Percentiles rank a stretch among this genome's conserved stretches.
These are phyloP conservation scores for Gambelia wislizenii DNA, from an alignment of 2,797 vertebrate species.

Conservation along the genomic window DNA sequence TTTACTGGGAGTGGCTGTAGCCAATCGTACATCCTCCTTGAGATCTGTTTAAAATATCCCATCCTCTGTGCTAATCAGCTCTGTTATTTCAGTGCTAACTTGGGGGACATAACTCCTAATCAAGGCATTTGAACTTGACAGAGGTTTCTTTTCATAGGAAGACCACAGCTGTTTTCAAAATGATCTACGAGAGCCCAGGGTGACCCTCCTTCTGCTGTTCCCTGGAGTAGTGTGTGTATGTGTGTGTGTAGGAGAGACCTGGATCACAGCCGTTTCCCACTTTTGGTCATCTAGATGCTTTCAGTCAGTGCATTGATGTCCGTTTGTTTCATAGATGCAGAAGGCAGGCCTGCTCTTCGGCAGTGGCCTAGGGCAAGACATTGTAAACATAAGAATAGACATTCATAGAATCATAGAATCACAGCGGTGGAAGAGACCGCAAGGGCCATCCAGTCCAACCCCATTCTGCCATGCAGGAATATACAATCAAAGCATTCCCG, in stretches of 20 bases:
- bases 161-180: not conserved
- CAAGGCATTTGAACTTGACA: slow-evolving; percentile 1
- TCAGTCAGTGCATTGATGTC: not conserved
- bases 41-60: too few relatives aligned
- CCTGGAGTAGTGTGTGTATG: not conserved
- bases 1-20: too few relatives aligned
- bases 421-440: too few relatives aligned
- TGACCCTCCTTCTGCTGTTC: not conserved
- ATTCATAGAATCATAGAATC: too few relatives aligned
- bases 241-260: too few relatives aligned
- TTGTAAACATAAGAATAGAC: too few relatives aligned
- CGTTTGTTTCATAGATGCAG: not conserved
- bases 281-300: not conserved
- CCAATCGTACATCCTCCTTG: too few relatives aligned
- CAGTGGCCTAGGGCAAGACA: not conserved
- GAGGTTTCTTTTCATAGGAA: not conserved
- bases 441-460: too few relatives aligned
- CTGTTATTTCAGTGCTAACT: not conserved
- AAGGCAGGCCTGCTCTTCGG: not conserved
- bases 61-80: not conserved
- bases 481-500: too few relatives aligned
- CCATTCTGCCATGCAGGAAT: too few relatives aligned
- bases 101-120: not conserved
- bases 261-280: not conserved
- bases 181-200: not conserved